Evolutionary conservation across 2,888 invertebrate genomes (phyloP), one percentile per base, ranked within the genome.

Genomic region (Parthenolecanium corni): DNA sequence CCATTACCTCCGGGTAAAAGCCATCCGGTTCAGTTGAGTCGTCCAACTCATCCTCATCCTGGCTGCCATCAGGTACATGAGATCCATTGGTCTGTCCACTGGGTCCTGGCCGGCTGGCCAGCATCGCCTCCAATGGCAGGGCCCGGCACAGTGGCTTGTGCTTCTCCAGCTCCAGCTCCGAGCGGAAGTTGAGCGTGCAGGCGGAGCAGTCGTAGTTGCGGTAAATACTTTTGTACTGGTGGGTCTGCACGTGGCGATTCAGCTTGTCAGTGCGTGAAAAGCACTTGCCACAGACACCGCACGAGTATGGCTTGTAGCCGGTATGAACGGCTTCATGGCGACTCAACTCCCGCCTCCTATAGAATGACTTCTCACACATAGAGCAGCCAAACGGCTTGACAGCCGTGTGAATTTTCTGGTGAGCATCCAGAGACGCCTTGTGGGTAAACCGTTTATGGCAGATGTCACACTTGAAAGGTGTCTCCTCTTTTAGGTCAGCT

Each of bases 281-380:
- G 67, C 79, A 78, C 68, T 82, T 82, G 66, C 81, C 80, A 73
- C 85, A 85, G 64, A 79, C 78, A 54, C 76, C 77, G 70, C 86
- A 86, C 56, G 81, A 79, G 70, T 82, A 84, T 1, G 84, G 80
- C 68, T 83, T 82, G 73, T 81, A 76, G 1, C 80, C 84, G 44
- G 82, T 78, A 72, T 85, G 85, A 1, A 84, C 77, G 0, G 80
- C 77, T 16, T 80, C 76, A 73, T 86, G 86, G 0, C 84, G 76
- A 67, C 85, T 84, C 11, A 85, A 72, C 72, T 86, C 85, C 46
- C 84, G 76, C 72, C 84, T 83, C 1, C 85, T 75, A 36, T 82
- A 76, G 70, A 86, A 86, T 6, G 81, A 78, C 71, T 83, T 84
- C 58, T 78, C 79, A 71, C 85, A 86, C 52, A 82, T 76, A 67